Base-by-base conservation (phyloP, 2,797 vertebrate species). In the Arremon brunneinucha region DNA sequence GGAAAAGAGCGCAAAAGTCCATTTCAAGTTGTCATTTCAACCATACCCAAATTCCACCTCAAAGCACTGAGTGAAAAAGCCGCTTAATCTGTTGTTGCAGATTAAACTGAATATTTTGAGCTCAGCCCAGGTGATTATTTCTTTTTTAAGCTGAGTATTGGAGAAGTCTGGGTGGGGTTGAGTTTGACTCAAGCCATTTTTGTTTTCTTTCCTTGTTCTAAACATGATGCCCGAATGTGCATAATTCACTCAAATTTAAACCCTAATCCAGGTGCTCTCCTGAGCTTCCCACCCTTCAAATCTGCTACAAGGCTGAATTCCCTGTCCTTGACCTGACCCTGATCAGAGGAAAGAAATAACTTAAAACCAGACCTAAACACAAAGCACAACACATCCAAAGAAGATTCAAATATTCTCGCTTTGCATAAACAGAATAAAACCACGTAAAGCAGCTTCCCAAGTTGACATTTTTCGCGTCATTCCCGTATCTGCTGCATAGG, bases 401-500 rank as follows among this genome's bases (percentile, higher is more conserved):
- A 4, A 2, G 19, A 26, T 83, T 77, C 63, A 63, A 41, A 43
- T 8, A 27, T 28, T 87, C 77, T 37, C 4, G 1, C 28, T 83
- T 76, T 83, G 56, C 80, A 87, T 84, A 37, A 92, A 37, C 8
- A 50, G 41, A 68, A 64, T 15, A 41, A 89, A 89, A 53, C 0
- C 59, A 64, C 74, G 37, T 74, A 92, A 82, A 89, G n/a, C 34
- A 46, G 8, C 37, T 82, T 78, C 70, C 17, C 8, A 1, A 64
- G 14, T 0, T 35, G 87, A 16, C 3, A 1, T 23, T 87, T 81
- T 91, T 18, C 4, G 2, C 14, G 23, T 50, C 5, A 4, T 68
- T 68, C 52, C 44, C 8, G 0, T 6, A 3, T 47, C 2, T 83
- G 24, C 49, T 3, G 50, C 12, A 0, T 0, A 8, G 37, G 18